Conservation (phyloP, 2,113 vertebrate genomes). For the Aix galericulata region DNA sequence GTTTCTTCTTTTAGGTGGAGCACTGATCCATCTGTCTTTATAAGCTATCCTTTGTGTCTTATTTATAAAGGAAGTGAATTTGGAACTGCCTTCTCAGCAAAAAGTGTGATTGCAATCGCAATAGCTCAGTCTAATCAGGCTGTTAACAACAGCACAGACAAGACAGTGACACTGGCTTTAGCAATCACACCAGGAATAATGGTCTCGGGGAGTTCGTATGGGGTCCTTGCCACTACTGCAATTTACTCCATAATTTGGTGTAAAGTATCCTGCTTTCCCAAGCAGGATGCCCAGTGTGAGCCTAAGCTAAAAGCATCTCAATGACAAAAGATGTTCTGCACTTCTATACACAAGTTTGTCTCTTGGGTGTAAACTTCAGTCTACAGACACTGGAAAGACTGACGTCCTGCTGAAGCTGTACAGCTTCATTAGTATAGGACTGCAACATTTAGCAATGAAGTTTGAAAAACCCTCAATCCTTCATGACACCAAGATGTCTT, state of each 20-base stretch:
- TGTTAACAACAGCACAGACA: not conserved
- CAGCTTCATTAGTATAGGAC: not conserved
- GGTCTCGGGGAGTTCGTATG: not conserved
- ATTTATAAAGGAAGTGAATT: not conserved
- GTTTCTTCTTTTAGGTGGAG: conserved; percentile 11
- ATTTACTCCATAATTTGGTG: not conserved
- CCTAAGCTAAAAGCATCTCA: not conserved
- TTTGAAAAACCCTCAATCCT: not conserved
- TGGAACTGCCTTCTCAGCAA: not conserved
- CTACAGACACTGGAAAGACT: not conserved
- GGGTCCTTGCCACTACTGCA: not conserved
- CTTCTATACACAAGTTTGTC: not conserved
- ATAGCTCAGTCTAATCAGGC: not conserved
- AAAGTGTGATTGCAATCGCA: not conserved
- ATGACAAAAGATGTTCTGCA: not conserved
- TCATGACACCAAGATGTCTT: not conserved
- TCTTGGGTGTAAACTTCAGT: not conserved
- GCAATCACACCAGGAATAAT: not conserved
- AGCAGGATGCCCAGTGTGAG: accelerated
- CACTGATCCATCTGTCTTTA: not conserved
- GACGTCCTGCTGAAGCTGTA: not conserved
- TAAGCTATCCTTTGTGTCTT: not conserved
- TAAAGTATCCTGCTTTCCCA: not conserved
- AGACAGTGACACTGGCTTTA: not conserved
- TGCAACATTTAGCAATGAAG: not conserved